Base-by-base conservation (phyloP, 2,797 vertebrate genomes). In the Glossophaga mutica region DNA sequence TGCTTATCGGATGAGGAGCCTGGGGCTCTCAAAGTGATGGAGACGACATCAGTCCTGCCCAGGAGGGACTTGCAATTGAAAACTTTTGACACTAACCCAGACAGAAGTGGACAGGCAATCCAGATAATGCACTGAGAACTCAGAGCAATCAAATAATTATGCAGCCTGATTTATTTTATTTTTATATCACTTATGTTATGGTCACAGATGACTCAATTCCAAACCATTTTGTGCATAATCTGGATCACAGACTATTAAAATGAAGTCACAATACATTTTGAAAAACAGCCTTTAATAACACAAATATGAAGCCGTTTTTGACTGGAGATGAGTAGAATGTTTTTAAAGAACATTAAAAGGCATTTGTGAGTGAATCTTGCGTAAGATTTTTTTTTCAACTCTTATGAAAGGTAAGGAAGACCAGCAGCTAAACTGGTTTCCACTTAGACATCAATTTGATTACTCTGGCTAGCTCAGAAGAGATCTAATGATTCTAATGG, bases 401-500 rank as follows among this genome's bases (percentile, higher is more conserved):
- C 52, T 87, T 95, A 46, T 87, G 88, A 96, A 91, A 97, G 90
- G 94, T 95, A 96, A 93, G 86, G 78, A 82, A 77, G 90, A 87
- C 55, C 3, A 0, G 81, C 92, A 90, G 87, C 84, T 96, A 74
- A 94, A 78, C 95, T 74, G 48, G 92, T 55, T 89, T 95, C 91
- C 77, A 42, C 82, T 95, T 85, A 89, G 94, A 94, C 84, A 85
- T 59, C 93, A 88, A 96, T 94, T 88, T 94, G 88, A 97, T 97
- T 95, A 95, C 85, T 93, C 90, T 85, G 52, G 92, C 50, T 78
- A 78, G 83, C 89, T 97, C 92, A n/a, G 94, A 97, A 91, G 86
- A 96, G 89, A 96, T 91, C 82, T 96, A 94, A 94, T 87, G 95
- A 95, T 92, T 89, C 83, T 96, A 97, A 96, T 89, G 94, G 94